phyloP scores from a whole-genome alignment of 2,888 invertebrate genomes.

The Andrena camellia region DNA sequence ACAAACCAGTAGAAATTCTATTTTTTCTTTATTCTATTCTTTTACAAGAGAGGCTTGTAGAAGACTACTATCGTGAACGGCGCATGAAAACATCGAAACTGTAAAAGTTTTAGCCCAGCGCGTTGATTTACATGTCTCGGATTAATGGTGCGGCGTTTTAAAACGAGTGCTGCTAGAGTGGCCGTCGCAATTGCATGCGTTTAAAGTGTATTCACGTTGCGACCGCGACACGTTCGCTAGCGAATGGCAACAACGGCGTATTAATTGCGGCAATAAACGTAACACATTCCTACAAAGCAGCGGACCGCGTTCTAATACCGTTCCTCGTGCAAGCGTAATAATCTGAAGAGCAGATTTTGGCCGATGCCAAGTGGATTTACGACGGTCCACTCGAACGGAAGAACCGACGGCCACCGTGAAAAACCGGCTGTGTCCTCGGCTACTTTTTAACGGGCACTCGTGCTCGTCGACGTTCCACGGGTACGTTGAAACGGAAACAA shows the following conservation, averaged over 20 bases:
- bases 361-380: slow-evolving; percentile 37
- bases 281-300: slow-evolving; percentile 12
- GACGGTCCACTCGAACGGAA: slow-evolving; percentile 4
- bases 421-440: not conserved
- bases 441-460: not conserved
- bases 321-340: slow-evolving; percentile 1
- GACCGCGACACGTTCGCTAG: slow-evolving; percentile 12
- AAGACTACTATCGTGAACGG: too few species aligned
- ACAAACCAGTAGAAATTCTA: not conserved
- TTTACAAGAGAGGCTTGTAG: too few species aligned
- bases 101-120: not conserved
- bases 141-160: slow-evolving; percentile 21
- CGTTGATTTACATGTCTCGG: slow-evolving; percentile 1
- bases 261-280: slow-evolving; percentile 48
- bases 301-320: slow-evolving; percentile 10
- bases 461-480: not conserved
- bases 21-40: too few species aligned
- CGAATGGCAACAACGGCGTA: slow-evolving; percentile 32
- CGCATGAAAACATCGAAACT: not conserved
- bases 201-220: slow-evolving; percentile 53
- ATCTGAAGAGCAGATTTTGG: slow-evolving; percentile 22
- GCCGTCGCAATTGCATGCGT: slow-evolving; percentile 28
- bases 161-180: slow-evolving; percentile 21
- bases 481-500: not conserved
- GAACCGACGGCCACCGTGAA: not conserved